phyloP scores from a whole-genome alignment of 2,888 invertebrate species.

The Agrenia bidenticulata region DNA sequence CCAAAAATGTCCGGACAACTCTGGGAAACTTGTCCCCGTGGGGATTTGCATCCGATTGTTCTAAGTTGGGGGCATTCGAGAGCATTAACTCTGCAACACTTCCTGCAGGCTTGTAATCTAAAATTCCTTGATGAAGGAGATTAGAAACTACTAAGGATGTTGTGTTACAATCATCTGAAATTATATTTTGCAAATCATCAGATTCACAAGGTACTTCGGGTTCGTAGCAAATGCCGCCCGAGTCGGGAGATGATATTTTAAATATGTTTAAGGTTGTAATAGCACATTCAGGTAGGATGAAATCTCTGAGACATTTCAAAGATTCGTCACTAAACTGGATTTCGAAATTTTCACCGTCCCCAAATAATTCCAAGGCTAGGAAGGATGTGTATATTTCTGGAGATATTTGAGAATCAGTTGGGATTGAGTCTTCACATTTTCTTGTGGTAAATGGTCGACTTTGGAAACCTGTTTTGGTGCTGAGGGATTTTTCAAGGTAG shows the following conservation, averaged over 20 bases:
- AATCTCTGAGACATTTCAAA: conserved; percentile 27
- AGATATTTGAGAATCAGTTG: not conserved
- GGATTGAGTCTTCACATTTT: conserved; percentile 26
- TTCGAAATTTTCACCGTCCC: conserved; percentile 2
- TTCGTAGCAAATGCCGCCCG: too few relatives aligned
- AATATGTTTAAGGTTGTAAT: conserved; percentile 36
- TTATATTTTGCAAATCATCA: not conserved
- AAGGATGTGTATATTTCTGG: conserved; percentile 35
- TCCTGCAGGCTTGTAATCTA: conserved; percentile 35
- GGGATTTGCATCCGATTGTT: not conserved
- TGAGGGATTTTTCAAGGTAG: conserved; percentile 24
- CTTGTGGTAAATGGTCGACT: conserved; percentile 26
- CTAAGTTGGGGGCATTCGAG: conserved; percentile 20
- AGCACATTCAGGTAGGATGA: conserved; percentile 36
- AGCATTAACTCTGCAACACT: conserved; percentile 33
- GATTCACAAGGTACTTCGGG: too few relatives aligned
- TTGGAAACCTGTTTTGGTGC: conserved; percentile 25
- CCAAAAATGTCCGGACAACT: conserved; percentile 13
- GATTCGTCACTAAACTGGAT: conserved; percentile 10
- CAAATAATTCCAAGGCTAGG: conserved; percentile 33
- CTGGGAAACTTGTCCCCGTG: not conserved
- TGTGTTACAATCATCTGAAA: conserved; percentile 35
- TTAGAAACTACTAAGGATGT: conserved; percentile 34
- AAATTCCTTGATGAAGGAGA: conserved; percentile 32
- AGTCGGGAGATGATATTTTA: conserved; percentile 8